Base-by-base conservation (phyloP, 1,140 invertebrate species). In the Zaprionus camerounensis region DNA sequence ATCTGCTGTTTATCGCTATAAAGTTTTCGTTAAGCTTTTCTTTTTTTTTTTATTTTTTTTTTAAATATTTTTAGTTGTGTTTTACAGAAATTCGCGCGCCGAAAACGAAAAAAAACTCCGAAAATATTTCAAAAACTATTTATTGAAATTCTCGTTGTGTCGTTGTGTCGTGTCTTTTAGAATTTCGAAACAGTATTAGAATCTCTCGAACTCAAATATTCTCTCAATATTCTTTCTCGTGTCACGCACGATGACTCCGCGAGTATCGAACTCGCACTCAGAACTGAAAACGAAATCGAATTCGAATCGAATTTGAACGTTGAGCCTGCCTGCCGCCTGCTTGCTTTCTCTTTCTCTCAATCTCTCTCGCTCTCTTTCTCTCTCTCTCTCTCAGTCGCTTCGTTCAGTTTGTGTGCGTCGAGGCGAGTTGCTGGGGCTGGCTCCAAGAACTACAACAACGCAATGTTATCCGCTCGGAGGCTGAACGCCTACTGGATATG, bases 381-480 rank as follows among this genome's bases (percentile, higher is more conserved):
- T 66, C 36, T 24, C 20, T 36, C 28, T 26, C 20, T 41, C 20
- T 22, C 13, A 20, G 17, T 20, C 4, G 12, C 58, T 46, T 17
- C 41, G 41, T 46, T 46, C 41, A 46, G 46, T 57, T n/a, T 56
- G 24, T 56, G 56, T 58, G 51, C 17, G 62, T 59, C 17, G 44
- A 15, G 36, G 36, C 36, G 36, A 46, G 41, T 46, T 46, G n/a
- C 6, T 46, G 38, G 41, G 70, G 61, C 63, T 75, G 66, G 64
- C 83, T 83, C 81, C 83, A 84, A 91, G 79, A 86, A 85, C 71
- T 84, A 91, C 81, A 91, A 92, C 84, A 91, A 91, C 91, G 86
- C 79, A 86, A 83, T 92, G 91, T 92, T 92, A 92, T 92, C 91
- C 91, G 91, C 91, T 92, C 91, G 91, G 91, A 92, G 91, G 91